Conservation (phyloP, 1,140 invertebrate genomes). For the Oncopodura yosiiana region DNA sequence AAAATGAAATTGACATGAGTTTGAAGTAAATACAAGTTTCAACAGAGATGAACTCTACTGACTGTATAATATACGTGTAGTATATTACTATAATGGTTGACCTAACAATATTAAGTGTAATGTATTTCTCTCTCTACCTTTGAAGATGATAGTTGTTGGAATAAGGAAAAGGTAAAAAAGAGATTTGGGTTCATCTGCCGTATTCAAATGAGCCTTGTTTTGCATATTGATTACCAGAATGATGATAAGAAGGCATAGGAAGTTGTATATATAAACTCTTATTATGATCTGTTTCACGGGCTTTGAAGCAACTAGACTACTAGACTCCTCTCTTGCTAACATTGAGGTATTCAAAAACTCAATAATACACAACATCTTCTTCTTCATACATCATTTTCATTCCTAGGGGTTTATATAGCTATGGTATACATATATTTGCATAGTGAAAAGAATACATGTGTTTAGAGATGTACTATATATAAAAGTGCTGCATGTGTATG, state of each 20-base stretch:
- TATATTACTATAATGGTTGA: no score
- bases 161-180: constrained; percentile 10
- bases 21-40: no score
- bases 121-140: no score
- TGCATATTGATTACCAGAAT: constrained; percentile 31
- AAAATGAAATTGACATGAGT: no score
- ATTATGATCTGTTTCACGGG: constrained; percentile 30
- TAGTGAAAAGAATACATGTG: no score
- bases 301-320: constrained; percentile 24
- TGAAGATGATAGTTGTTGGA: neutral
- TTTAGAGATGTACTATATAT: no score
- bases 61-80: no score
- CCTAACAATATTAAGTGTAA: no score
- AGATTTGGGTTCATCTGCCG: constrained; percentile 25
- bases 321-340: constrained; percentile 26
- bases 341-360: constrained; percentile 29
- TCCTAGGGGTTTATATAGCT: no score
- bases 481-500: no score
- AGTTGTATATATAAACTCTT: constrained; percentile 13
- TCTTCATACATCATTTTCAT: constrained; percentile 20
- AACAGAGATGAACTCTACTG: no score
- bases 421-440: no score
- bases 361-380: constrained; percentile 17
- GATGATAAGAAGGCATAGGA: constrained; percentile 1
- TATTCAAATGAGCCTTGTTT: constrained; percentile 31